These are phyloP conservation scores for Alexandromys fortis DNA, from an alignment of 2,113 vertebrate genomes.

Conservation along the genomic window DNA sequence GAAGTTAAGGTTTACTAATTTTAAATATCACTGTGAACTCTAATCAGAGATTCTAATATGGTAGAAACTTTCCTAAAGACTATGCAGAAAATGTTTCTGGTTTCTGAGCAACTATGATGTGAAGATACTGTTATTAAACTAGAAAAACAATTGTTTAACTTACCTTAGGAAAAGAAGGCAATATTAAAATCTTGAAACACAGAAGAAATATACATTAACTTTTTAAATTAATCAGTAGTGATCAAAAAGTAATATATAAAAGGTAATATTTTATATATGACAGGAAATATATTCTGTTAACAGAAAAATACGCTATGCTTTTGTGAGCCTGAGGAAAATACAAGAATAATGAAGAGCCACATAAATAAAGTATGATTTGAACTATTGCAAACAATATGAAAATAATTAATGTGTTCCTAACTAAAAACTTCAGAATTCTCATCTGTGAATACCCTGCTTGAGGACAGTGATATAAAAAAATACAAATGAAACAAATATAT, in stretches of 20 bases:
- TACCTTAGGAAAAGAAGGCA: not conserved
- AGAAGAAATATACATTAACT: not conserved
- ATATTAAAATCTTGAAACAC: not conserved
- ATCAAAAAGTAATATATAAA: not conserved
- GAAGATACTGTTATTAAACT: not conserved
- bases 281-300: not conserved
- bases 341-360: not conserved
- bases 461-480: not conserved
- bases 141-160: not conserved
- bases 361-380: conserved; percentile 14
- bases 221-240: not conserved
- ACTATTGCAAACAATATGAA: not conserved
- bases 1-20: not conserved
- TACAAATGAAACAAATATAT: not conserved
- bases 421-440: conserved; percentile 29
- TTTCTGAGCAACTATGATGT: not conserved
- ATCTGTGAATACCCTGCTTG: not conserved
- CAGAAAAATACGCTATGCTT: not conserved
- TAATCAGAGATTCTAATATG: not conserved
- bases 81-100: not conserved
- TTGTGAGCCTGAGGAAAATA: not conserved
- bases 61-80: not conserved
- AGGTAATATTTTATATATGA: not conserved
- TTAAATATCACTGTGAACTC: not conserved
- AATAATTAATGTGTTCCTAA: not conserved